Conservation (phyloP, 2,888 invertebrate genomes). For the Dicyrtoma fusca region DNA sequence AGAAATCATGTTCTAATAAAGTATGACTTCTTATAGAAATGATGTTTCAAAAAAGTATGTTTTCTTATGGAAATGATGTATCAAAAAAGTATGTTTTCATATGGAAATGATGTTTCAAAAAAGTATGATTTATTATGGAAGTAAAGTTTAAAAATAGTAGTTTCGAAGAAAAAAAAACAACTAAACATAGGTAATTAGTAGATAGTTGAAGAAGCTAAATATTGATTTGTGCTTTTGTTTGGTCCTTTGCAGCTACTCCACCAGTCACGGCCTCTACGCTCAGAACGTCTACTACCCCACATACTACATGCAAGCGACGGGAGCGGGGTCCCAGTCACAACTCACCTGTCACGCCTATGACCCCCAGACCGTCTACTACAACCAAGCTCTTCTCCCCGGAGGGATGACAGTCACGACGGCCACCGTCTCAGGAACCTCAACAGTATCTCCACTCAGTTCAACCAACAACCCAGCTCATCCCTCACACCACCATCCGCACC, state of each 20-base stretch:
- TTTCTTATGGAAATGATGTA: too few species aligned
- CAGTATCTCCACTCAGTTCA: not conserved
- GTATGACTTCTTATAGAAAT: too few species aligned
- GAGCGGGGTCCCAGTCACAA: not conserved
- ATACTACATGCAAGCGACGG: conserved; percentile 17
- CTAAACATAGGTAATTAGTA: too few species aligned
- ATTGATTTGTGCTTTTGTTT: not conserved
- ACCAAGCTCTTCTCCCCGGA: conserved; percentile 11
- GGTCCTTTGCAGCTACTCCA: conserved; percentile 8
- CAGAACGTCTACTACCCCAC: conserved; percentile 11
- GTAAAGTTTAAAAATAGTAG: too few species aligned
- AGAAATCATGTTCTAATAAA: too few species aligned
- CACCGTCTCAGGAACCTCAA: not conserved
- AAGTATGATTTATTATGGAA: too few species aligned
- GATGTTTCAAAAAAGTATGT: too few species aligned
- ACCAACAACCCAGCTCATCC: not conserved
- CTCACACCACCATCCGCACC: not conserved
- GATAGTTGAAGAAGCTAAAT: too few species aligned
- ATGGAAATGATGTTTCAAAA: too few species aligned
- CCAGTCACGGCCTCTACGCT: conserved; percentile 20
- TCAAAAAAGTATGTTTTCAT: too few species aligned
- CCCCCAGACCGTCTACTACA: conserved; percentile 15
- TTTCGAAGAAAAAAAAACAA: too few species aligned
- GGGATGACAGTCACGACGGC: conserved; percentile 1
- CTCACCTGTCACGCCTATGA: not conserved